Evolutionary conservation across 2,797 vertebrate genomes (phyloP), one percentile per base, ranked within the genome.

Genomic region (Lagocephalus sceleratus): DNA sequence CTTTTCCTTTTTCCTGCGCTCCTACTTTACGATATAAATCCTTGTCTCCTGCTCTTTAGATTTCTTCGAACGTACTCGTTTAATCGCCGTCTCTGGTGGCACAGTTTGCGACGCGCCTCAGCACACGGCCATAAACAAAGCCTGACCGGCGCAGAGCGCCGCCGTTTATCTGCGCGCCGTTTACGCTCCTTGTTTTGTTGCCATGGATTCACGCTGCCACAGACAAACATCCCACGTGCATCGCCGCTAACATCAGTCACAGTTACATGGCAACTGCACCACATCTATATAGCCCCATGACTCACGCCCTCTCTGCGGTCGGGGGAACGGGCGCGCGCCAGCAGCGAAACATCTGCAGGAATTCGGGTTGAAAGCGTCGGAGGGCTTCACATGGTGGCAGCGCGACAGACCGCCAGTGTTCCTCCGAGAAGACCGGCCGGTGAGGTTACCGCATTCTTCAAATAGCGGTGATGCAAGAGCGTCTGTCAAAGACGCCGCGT

Each of bases 171-270:
- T 50, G 25, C 35, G 1, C 20, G 51, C 40, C 67, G 75, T 75
- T 75, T 52, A 51, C 26, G 60, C 42, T 63, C 40, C 42, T 52
- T 71, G 51, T 73, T 70, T 38, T 52, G 82, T 83, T 83, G 82
- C 80, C 51, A 84, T 83, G 78, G 78, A 53, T 67, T 52, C 63
- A 25, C 44, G 16, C 57, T 42, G 62, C 57, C 66, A 72, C 60
- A 57, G 63, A 51, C 51, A 57, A 39, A 20, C 65, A 51, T 66
- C 68, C 48, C 60, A 53, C 40, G 0, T 60, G 54, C 61, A 40
- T 39, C 3, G 11, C 57, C 62, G 11, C 45, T 22, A 38, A 45
- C 70, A 45, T 52, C 57, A 54, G 63, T 42, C 58, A 14, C 51
- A 3, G 53, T 63, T 41, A 69, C 60, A 46, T 48, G 51, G 62